A percentile compares a stretch with the other conserved stretches of the same genome.
Evolutionary conservation across 2,888 invertebrate species (phyloP).

Genomic region (Patella caerulea): DNA sequence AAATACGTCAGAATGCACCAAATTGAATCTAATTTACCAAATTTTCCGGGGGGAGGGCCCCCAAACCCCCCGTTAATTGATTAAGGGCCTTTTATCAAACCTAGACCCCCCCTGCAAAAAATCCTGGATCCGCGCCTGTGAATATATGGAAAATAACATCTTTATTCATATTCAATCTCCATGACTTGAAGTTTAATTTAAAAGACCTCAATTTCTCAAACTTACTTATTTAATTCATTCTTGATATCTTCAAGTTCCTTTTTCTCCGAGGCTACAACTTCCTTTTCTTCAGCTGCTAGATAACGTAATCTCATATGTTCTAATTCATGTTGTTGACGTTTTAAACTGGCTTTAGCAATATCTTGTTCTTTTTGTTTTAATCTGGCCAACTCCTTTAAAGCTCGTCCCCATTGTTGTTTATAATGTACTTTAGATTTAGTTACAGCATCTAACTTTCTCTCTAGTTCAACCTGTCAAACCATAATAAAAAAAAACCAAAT

Average conservation of each 20-base stretch:
- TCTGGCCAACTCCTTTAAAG: conserved; percentile 70
- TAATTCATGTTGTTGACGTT: conserved; percentile 67
- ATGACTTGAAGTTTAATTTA: too few relatives aligned
- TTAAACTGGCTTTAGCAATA: conserved; percentile 61
- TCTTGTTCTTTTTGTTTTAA: conserved; percentile 70
- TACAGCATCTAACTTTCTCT: conserved; percentile 69
- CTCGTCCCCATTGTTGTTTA: conserved; percentile 72
- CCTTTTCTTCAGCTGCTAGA: conserved; percentile 70
- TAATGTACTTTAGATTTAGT: conserved; percentile 72
- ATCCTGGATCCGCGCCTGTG: too few relatives aligned
- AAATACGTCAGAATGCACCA: too few relatives aligned
- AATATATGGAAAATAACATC: too few relatives aligned
- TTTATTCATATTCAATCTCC: too few relatives aligned
- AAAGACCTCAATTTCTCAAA: background rate
- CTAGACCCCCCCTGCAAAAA: too few relatives aligned
- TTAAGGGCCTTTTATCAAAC: too few relatives aligned
- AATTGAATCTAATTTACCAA: too few relatives aligned
- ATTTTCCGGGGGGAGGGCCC: too few relatives aligned
- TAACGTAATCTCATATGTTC: conserved; percentile 71
- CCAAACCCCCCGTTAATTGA: too few relatives aligned
- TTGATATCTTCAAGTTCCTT: conserved; percentile 68
- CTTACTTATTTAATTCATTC: conserved; percentile 68
- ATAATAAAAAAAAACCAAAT: too few relatives aligned
- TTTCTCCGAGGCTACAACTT: conserved; percentile 66
- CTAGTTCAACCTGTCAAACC: conserved; percentile 66